Conservation (phyloP, 2,113 vertebrate genomes). For the Verasper variegatus region DNA sequence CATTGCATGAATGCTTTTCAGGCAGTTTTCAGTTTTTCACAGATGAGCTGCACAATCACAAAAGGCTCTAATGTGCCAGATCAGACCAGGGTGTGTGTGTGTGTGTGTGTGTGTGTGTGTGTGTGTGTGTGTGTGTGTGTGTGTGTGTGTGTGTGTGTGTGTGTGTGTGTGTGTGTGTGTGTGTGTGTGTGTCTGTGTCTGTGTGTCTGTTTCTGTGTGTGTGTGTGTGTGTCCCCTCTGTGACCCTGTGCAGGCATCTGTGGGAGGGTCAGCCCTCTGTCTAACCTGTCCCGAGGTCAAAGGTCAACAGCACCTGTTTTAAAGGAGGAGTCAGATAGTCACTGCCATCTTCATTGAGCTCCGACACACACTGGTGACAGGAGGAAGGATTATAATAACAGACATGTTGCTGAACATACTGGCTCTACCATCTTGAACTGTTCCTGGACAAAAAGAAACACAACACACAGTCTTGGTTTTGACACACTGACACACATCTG, state of each 20-base stretch:
- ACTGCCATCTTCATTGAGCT: conserved; percentile 15
- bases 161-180: conserved; percentile 44
- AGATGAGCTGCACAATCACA: conserved; percentile 18
- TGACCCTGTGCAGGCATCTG: conserved; percentile 32
- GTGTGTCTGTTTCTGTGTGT: conserved; percentile 22
- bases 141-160: conserved; percentile 43
- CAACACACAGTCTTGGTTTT: conserved; percentile 21
- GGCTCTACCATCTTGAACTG: not conserved
- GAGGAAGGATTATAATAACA: not conserved
- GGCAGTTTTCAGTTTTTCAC: too few relatives aligned
- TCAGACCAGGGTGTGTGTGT: conserved; percentile 16
- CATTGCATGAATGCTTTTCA: too few relatives aligned
- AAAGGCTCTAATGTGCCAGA: conserved; percentile 12
- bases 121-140: conserved; percentile 46
- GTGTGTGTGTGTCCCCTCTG: conserved; percentile 27
- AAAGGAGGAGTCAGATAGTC: conserved; percentile 31
- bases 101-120: conserved; percentile 43
- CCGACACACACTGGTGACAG: not conserved
- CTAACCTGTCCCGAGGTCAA: conserved; percentile 36
- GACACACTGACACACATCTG: conserved; percentile 76
- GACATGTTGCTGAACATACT: not conserved
- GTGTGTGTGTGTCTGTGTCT: conserved; percentile 32
- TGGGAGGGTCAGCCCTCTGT: not conserved
- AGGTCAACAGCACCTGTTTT: conserved; percentile 38
- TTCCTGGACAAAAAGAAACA: not conserved